Evolutionary conservation across 2,113 vertebrate species (phyloP), one percentile per base, ranked within the genome.

Genomic region (Lethenteron reissneri): DNA sequence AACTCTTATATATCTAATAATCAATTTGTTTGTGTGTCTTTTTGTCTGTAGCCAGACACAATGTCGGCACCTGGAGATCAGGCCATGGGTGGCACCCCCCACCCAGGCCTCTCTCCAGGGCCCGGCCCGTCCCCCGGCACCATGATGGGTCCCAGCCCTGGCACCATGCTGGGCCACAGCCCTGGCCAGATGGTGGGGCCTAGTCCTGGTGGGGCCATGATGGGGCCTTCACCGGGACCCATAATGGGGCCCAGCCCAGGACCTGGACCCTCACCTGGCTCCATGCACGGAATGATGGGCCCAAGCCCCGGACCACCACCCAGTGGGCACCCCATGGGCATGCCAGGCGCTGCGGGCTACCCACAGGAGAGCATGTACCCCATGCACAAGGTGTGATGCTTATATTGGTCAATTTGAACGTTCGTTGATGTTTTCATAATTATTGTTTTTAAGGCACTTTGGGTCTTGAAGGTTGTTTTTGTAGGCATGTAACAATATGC

Each of bases 151-250:
- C 92, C 91, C 56, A 97, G 92, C 75, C 91, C 94, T 69, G 92
- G 94, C 75, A 90, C 94, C 8, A 91, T 92, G 2, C 89, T 88
- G 0, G 97, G 92, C 73, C 94, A 92, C 10, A 84, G 92, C 74
- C 95, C 94, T 7, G 92, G 95, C 72, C 94, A 99, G 71, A 95
- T 96, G 89, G 94, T 95, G 90, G 94, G 94, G 71, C 90, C 90
- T 8, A 95, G 91, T 77, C 92, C 94, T 17, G 64, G 64, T 17
- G 64, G 64, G 64, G n/a, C 64, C 64, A 68, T 68, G 64, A 68
- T 68, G 64, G 90, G 90, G 56, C 85, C 89, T 59, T 96, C 90
- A 70, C 94, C 94, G 62, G 92, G 92, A 76, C 94, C 91, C n/a
- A 95, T 92, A 78, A 78, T 97, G 71, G 94, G 92, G 71, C 92